These are phyloP conservation scores for Argyrosomus japonicus DNA, from an alignment of 2,113 vertebrate genomes.

Conservation along the genomic window DNA sequence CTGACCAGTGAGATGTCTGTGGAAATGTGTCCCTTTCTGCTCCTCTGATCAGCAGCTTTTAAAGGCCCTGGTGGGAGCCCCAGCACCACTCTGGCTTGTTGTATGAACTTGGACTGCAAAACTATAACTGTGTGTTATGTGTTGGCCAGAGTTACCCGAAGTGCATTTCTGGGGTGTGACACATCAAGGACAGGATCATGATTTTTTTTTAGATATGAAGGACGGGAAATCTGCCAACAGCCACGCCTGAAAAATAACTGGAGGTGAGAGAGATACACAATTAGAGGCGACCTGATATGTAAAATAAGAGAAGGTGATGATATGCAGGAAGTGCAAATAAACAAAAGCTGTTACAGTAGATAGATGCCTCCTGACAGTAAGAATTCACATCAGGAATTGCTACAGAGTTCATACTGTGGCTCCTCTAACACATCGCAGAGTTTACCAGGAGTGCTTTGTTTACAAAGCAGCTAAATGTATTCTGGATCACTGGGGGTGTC, in stretches of 20 bases:
- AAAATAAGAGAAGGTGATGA: not conserved
- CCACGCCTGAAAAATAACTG: not conserved
- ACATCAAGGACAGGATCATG: constrained; percentile 1
- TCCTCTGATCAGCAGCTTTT: constrained; percentile 31
- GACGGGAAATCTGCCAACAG: not conserved
- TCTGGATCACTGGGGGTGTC: constrained; percentile 20
- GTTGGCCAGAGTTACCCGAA: constrained; percentile 11
- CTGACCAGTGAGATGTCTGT: constrained; percentile 28
- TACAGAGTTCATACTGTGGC: not conserved
- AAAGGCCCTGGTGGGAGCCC: constrained; percentile 19
- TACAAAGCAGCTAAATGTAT: constrained; percentile 21
- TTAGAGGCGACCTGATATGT: not conserved
- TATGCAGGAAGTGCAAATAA: constrained; percentile 8
- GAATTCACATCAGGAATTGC: constrained; percentile 10
- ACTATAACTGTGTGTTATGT: not conserved
- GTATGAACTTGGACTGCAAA: constrained; percentile 22
- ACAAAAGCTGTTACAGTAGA: constrained; percentile 8
- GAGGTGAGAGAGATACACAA: not conserved
- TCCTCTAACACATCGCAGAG: constrained; percentile 12
- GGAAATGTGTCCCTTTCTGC: constrained; percentile 24
- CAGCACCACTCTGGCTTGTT: constrained; percentile 10
- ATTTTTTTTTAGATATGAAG: not conserved
- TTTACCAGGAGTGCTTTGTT: constrained; percentile 41
- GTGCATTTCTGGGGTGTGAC: constrained; percentile 5
- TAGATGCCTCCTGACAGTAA: constrained; percentile 9